Evolutionary conservation across 1,140 invertebrate genomes (phyloP).

Genomic region (Hycleus cichorii): DNA sequence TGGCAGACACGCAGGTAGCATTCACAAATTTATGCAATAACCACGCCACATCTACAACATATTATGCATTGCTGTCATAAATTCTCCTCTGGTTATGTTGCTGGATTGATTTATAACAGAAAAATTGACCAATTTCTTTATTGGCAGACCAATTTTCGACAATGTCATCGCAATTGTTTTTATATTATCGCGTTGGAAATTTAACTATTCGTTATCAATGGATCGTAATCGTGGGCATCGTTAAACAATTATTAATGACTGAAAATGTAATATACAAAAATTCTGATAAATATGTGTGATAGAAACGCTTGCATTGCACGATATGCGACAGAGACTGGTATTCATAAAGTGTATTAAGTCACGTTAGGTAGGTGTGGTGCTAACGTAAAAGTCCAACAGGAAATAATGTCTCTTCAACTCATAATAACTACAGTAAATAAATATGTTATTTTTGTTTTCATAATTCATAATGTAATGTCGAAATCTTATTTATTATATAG

Average conservation of each 20-base stretch:
- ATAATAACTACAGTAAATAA: slow-evolving; percentile 2
- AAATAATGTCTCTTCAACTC: slow-evolving; percentile 14
- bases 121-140: no score
- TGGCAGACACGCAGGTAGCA: slow-evolving; percentile 16
- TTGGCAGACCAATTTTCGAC: no score
- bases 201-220: not conserved
- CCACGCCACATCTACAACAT: no score
- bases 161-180: no score
- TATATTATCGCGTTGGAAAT: no score
- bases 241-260: slow-evolving; percentile 15
- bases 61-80: no score
- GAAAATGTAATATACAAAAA: slow-evolving; percentile 3
- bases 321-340: not conserved
- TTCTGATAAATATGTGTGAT: slow-evolving; percentile 2
- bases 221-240: slow-evolving; percentile 1
- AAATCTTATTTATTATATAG: no score
- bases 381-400: slow-evolving; percentile 2
- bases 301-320: slow-evolving; percentile 13
- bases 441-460: no score
- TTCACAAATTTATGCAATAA: not conserved
- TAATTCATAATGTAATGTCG: no score
- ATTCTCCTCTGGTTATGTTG: no score
- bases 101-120: no score
- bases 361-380: slow-evolving; percentile 13
- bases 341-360: slow-evolving; percentile 13